Conservation (phyloP, 2,113 vertebrate genomes). For the Pomatostomus ruficeps region DNA sequence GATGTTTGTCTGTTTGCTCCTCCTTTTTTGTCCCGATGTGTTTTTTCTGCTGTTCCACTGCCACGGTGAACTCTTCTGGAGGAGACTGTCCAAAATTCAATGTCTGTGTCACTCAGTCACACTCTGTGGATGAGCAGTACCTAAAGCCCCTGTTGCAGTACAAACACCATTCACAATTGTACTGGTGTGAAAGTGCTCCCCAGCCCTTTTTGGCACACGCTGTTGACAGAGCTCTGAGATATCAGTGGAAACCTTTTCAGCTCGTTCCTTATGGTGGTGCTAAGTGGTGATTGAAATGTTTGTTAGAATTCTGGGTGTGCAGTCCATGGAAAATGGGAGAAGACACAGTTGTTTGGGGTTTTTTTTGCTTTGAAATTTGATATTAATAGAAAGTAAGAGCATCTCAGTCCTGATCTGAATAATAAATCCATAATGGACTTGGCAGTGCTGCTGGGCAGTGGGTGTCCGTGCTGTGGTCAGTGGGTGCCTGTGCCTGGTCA, state of each 20-base stretch:
- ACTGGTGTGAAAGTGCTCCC: neutral
- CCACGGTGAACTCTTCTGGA: neutral
- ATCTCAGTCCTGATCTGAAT: neutral
- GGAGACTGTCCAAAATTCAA: accelerated
- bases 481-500: neutral
- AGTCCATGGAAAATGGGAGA: neutral
- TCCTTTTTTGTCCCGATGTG: neutral
- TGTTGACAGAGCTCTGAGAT: neutral
- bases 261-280: neutral
- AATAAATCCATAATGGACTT: neutral
- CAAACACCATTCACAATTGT: neutral
- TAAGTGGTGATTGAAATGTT: neutral
- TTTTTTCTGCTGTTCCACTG: neutral
- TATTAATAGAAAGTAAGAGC: neutral
- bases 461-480: accelerated
- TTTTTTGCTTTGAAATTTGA: neutral
- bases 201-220: neutral
- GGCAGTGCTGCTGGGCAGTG: neutral
- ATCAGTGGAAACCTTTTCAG: neutral
- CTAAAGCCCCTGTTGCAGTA: neutral
- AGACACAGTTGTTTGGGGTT: neutral
- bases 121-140: neutral
- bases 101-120: neutral
- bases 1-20: neutral
- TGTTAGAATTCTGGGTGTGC: neutral